Percentiles rank a stretch among this genome's conserved stretches.
phyloP scores from a whole-genome alignment of 2,797 vertebrate genomes.

The Hoplostethus mediterraneus region DNA sequence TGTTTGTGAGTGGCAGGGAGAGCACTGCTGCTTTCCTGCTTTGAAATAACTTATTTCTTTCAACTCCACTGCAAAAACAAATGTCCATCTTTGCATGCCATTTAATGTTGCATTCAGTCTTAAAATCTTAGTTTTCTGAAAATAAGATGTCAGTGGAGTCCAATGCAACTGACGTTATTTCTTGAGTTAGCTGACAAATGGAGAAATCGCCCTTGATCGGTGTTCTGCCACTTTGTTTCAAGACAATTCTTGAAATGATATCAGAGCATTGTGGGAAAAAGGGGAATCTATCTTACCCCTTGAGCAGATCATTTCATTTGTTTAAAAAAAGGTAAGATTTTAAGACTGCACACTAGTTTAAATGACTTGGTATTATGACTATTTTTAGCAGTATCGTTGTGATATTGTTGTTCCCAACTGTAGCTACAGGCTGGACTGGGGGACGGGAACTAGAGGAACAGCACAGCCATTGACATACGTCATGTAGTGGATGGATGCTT shows the following conservation, averaged over 20 bases:
- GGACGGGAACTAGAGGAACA: constrained; percentile 49
- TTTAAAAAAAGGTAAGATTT: constrained; percentile 51
- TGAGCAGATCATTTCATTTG: not conserved
- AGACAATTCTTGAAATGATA: not conserved
- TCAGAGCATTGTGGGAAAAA: too few species aligned
- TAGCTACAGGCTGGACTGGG: constrained; percentile 52
- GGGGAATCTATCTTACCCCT: not conserved
- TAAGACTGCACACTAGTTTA: constrained; percentile 61
- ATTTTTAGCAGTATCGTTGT: constrained; percentile 55
- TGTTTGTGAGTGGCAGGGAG: constrained; percentile 53
- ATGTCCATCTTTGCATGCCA: constrained; percentile 35
- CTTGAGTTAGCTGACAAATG: not conserved
- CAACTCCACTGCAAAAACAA: constrained; percentile 26
- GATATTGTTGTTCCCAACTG: constrained; percentile 46
- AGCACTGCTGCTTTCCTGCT: constrained; percentile 63
- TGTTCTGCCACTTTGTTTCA: not conserved
- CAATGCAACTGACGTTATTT: not conserved
- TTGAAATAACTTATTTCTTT: constrained; percentile 57
- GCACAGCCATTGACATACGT: not conserved
- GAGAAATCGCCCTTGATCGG: not conserved
- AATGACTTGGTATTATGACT: constrained; percentile 38
- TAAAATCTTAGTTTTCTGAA: constrained; percentile 64
- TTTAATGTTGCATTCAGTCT: constrained; percentile 62
- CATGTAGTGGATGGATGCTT: too few species aligned
- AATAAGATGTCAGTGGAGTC: not conserved